Evolutionary conservation across 2,113 vertebrate genomes (phyloP).

Genomic region (Sinocyclocheilus anophthalmus): DNA sequence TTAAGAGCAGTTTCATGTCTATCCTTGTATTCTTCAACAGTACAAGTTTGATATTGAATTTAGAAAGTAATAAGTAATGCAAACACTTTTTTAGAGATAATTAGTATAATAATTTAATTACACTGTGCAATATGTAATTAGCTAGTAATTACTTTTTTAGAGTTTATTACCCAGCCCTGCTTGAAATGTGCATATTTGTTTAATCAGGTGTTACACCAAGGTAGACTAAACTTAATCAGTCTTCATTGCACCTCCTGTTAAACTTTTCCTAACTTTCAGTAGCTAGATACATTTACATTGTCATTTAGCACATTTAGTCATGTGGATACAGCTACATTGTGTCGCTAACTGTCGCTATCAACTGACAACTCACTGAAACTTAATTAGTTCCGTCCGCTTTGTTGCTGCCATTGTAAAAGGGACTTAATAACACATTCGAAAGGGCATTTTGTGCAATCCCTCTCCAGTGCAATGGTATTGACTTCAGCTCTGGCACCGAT

Average conservation of each 20-base stretch:
- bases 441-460: neutral
- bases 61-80: too few relatives aligned
- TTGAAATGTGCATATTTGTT: too few relatives aligned
- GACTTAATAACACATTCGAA: neutral
- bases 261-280: neutral
- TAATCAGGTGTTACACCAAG: neutral
- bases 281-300: neutral
- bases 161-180: too few relatives aligned
- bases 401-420: neutral
- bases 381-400: neutral
- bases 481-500: slow-evolving; percentile 44
- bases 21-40: too few relatives aligned
- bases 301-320: too few relatives aligned
- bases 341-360: neutral
- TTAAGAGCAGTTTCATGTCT: too few relatives aligned
- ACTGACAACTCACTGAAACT: neutral
- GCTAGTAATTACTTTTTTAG: too few relatives aligned
- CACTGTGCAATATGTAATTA: too few relatives aligned
- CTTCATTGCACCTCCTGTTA: neutral
- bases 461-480: neutral
- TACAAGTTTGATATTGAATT: too few relatives aligned
- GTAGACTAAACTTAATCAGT: neutral
- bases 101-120: too few relatives aligned
- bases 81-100: too few relatives aligned
- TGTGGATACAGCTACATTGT: neutral